These are phyloP conservation scores for Artibeus lituratus DNA, from an alignment of 2,797 vertebrate genomes.

Conservation along the genomic window DNA sequence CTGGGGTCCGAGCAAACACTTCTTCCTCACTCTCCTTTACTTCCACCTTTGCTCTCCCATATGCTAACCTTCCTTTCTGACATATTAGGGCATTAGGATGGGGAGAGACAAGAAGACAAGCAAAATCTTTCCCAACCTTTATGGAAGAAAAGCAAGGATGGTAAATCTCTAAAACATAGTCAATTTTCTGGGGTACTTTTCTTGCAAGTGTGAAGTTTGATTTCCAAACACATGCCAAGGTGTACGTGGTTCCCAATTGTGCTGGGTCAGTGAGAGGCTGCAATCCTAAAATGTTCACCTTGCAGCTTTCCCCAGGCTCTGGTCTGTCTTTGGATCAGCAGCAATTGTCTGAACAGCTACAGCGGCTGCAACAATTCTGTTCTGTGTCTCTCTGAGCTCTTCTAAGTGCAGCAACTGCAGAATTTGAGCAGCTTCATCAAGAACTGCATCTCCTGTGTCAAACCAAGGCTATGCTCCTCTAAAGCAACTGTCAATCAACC, in stretches of 20 bases:
- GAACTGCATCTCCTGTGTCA: constrained; percentile 86
- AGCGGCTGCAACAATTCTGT: constrained; percentile 74
- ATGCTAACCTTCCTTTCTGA: neutral
- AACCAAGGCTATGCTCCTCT: neutral
- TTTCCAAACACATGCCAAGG: constrained; percentile 68
- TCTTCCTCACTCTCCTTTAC: neutral
- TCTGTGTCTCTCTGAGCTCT: constrained; percentile 93
- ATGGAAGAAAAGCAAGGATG: constrained; percentile 76
- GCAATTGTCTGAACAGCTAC: constrained; percentile 97
- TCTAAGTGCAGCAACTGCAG: constrained; percentile 91
- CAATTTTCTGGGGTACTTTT: constrained; percentile 63
- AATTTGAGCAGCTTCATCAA: constrained; percentile 88
- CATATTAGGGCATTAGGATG: neutral
- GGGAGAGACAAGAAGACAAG: neutral
- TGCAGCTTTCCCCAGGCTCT: constrained; percentile 97
- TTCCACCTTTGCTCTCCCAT: neutral
- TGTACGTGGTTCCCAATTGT: neutral
- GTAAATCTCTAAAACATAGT: constrained; percentile 54
- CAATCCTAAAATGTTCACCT: constrained; percentile 83
- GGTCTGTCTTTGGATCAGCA: constrained; percentile 96
- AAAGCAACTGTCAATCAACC: neutral
- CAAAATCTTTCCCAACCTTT: constrained; percentile 65
- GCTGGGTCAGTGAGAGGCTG: neutral
- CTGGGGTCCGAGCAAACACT: neutral
- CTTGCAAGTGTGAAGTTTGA: constrained; percentile 52